Conservation (phyloP, 2,888 invertebrate species). For the Osedax frankpressi region DNA sequence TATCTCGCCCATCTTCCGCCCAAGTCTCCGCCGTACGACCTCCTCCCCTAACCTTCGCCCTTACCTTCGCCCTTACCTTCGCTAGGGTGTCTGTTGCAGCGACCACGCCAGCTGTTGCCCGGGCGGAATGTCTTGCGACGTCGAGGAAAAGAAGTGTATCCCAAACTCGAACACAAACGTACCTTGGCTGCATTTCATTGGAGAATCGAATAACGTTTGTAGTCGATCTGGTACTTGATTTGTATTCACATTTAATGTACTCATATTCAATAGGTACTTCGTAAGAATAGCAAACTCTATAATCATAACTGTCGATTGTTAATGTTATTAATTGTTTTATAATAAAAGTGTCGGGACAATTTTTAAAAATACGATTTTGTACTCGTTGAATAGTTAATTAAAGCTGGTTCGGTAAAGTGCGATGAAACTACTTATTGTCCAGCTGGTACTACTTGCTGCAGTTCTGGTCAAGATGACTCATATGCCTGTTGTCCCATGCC, state of each 20-base stretch:
- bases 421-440: neutral
- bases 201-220: no score
- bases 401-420: neutral
- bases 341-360: no score
- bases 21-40: no score
- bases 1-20: no score
- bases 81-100: neutral
- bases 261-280: no score
- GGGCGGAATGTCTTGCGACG: neutral
- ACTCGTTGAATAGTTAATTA: no score
- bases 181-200: neutral
- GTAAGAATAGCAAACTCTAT: no score
- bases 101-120: conserved; percentile 2
- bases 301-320: no score
- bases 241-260: no score
- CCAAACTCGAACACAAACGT: neutral
- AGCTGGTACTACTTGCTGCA: neutral
- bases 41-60: neutral
- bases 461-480: conserved; percentile 20
- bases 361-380: no score
- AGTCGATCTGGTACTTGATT: no score
- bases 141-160: neutral
- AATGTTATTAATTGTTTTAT: no score
- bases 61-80: neutral
- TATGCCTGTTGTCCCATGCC: conserved; percentile 35